Evolutionary conservation across 1,140 invertebrate genomes (phyloP).

Genomic region (Monochamus saltuarius): DNA sequence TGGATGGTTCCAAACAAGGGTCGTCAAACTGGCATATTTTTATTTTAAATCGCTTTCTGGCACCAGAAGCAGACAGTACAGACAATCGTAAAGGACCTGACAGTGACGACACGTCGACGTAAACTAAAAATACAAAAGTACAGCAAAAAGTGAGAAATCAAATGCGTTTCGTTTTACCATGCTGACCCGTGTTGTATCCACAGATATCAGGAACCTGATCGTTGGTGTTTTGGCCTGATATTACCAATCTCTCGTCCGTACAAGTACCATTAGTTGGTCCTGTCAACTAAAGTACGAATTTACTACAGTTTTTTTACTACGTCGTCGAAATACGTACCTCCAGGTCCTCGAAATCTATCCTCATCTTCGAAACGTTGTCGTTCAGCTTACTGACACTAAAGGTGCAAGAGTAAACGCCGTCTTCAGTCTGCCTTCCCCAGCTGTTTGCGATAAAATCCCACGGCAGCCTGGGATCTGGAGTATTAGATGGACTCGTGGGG

Average conservation of each 20-base stretch:
- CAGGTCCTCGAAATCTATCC: slow-evolving; percentile 69
- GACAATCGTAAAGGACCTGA: slow-evolving; percentile 64
- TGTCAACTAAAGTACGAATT: slow-evolving; percentile 56
- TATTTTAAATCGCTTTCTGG: slow-evolving; percentile 63
- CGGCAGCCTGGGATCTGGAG: slow-evolving; percentile 39
- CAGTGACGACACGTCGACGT: slow-evolving; percentile 66
- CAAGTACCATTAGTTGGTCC: slow-evolving; percentile 68
- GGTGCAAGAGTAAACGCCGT: slow-evolving; percentile 58
- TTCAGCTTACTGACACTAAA: slow-evolving; percentile 63
- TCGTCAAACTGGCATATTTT: slow-evolving; percentile 60
- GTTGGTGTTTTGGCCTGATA: slow-evolving; percentile 70
- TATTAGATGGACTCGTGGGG: slow-evolving; percentile 18
- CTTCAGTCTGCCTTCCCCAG: slow-evolving; percentile 41
- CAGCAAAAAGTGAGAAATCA: background rate
- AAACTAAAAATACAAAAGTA: slow-evolving; percentile 60
- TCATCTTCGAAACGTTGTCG: slow-evolving; percentile 62
- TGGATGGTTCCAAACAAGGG: slow-evolving; percentile 47
- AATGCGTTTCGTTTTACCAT: slow-evolving; percentile 55
- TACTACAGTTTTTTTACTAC: background rate
- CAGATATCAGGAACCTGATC: slow-evolving; percentile 68
- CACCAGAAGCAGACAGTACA: slow-evolving; percentile 60
- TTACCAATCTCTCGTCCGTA: slow-evolving; percentile 65
- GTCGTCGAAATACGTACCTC: slow-evolving; percentile 55
- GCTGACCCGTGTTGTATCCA: slow-evolving; percentile 74
- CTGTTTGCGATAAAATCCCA: background rate